A percentile compares a stretch with the other conserved stretches of the same genome.
Evolutionary conservation across 2,888 invertebrate species (phyloP).

Genomic region (Dioctria linearis): DNA sequence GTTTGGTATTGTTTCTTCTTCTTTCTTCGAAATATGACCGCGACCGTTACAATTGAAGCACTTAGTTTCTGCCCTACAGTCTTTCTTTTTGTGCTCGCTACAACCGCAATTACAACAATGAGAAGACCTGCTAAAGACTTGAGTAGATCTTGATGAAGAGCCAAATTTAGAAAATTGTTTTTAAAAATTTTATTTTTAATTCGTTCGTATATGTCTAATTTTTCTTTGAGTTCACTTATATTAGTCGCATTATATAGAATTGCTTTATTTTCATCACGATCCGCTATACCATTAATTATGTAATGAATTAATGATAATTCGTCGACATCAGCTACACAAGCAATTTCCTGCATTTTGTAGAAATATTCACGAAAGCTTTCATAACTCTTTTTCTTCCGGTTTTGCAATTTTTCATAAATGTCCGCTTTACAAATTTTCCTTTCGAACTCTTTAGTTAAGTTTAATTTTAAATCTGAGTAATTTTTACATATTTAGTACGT

Average conservation of each 20-base stretch:
- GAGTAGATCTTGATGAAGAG: no score
- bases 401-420: constrained; percentile 11
- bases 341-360: constrained; percentile 30
- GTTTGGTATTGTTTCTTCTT: no score
- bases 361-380: constrained; percentile 14
- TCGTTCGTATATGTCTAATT: constrained; percentile 26
- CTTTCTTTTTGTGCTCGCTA: no score
- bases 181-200: background rate
- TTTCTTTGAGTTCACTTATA: constrained; percentile 11
- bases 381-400: background rate
- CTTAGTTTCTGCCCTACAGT: no score
- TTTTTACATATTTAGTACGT: background rate
- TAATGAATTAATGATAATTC: constrained; percentile 4
- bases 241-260: no score
- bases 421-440: constrained; percentile 29
- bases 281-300: constrained; percentile 8
- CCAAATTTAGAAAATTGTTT: background rate
- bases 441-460: background rate
- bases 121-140: fast-evolving
- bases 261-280: constrained; percentile 25
- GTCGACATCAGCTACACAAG: constrained; percentile 12
- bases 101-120: background rate
- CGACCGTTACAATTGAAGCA: background rate
- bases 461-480: background rate
- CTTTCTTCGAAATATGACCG: background rate